Evolutionary conservation across 1,140 invertebrate species (phyloP), one percentile per base, ranked within the genome.

Genomic region (Temnothorax nylanderi): DNA sequence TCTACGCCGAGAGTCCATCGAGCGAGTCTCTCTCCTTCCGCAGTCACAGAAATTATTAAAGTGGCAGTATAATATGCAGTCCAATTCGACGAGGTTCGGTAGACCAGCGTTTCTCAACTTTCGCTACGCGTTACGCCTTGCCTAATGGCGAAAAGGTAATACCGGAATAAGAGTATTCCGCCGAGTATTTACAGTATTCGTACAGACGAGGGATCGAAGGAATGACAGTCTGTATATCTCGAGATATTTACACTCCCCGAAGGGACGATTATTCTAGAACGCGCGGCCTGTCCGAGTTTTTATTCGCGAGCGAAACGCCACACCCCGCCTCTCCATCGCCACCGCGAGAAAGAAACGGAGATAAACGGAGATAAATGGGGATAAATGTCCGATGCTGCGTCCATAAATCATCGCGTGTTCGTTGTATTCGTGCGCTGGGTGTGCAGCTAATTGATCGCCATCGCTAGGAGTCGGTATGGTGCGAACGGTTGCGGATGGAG

Each of bases 21-120:
- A 80, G 84, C 87, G 87, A 92, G 89, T 91, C 91, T 89, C 88
- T 85, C 88, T 86, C 88, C 18, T 69, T 87, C 71, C 74, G 41
- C 54, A 78, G 75, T 86, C 69, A 71, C 87, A 85, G 82, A 65
- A 81, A 86, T 86, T 89, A 86, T 89, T 88, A 89, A 87, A 91
- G 76, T 93, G 93, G 93, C 93, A 93, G 93, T 92, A 92, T 91
- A 93, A 92, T 92, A 92, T 91, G 88, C 47, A 87, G 84, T 90
- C 82, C 91, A 80, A 92, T 90, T 89, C 88, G 85, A 60, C 54
- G 85, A 91, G 86, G 86, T 84, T 80, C 69, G 51, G 21, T 89
- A 77, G 58, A 88, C 10, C 85, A 86, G 75, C 41, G 62, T 88
- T 89, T 87, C 65, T 88, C 69, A 87, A 77, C 67, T 60, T 71